These are phyloP conservation scores for Achlya flavicornis DNA, from an alignment of 2,888 invertebrate species.

Conservation along the genomic window DNA sequence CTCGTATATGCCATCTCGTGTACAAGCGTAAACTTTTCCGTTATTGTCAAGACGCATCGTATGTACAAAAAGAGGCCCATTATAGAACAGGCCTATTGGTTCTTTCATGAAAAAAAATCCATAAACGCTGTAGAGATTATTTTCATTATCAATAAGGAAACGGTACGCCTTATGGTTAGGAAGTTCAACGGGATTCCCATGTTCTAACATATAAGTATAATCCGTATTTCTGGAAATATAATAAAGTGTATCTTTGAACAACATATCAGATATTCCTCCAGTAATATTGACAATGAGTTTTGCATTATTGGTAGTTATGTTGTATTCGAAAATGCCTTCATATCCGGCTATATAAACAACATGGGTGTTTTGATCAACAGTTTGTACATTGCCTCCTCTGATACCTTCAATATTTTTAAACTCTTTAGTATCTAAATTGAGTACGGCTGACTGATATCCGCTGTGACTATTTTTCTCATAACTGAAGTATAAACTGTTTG, in stretches of 20 bases:
- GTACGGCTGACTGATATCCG: neutral
- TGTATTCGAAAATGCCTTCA: neutral
- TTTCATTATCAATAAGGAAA: neutral
- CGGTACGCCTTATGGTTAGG: neutral
- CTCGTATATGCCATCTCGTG: neutral
- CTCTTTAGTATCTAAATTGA: neutral
- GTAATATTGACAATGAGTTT: neutral
- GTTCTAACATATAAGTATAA: neutral
- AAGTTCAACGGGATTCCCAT: neutral
- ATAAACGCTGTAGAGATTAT: neutral
- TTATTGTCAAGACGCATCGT: neutral
- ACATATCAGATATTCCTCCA: neutral
- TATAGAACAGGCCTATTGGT: neutral
- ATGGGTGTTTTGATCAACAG: neutral
- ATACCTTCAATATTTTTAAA: neutral
- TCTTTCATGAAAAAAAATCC: neutral
- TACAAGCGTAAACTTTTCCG: neutral
- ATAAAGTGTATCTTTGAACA: neutral
- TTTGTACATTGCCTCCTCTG: neutral
- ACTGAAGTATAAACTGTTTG: neutral
- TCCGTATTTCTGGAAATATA: neutral
- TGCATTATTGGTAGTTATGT: neutral
- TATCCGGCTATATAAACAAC: neutral
- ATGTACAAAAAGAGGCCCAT: neutral
- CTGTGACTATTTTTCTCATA: neutral